Conservation (phyloP, 1,140 invertebrate genomes). For the Sinella curviseta region DNA sequence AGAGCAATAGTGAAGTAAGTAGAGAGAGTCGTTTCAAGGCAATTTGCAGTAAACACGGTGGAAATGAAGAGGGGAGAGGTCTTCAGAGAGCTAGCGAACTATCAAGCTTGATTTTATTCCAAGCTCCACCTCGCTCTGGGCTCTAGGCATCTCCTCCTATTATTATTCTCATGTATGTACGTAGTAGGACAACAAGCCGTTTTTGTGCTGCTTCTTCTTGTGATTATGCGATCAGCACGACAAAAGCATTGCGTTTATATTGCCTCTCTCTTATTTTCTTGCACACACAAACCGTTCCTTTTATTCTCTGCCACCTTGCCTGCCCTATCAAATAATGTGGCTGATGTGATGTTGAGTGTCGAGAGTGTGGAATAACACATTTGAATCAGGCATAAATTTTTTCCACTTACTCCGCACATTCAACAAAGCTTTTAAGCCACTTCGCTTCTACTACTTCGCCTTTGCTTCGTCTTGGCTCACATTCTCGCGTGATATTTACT, state of each 20-base stretch:
- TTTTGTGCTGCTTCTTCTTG: not conserved
- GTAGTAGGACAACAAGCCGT: not conserved
- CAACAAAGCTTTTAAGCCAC: conserved; percentile 18
- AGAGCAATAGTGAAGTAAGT: not conserved
- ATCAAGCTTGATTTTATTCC: not conserved
- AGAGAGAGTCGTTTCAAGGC: too few species aligned
- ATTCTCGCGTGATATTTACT: not conserved
- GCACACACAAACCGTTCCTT: conserved; percentile 14
- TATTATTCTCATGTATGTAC: not conserved
- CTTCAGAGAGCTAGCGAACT: not conserved
- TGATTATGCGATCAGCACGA: not conserved
- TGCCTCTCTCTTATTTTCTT: not conserved
- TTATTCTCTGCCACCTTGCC: conserved; percentile 16
- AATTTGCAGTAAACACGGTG: not conserved
- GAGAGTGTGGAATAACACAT: conserved; percentile 3
- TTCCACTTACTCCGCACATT: not conserved
- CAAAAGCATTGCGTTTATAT: not conserved
- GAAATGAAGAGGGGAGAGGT: conserved; percentile 22
- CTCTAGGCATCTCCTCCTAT: conserved; percentile 17
- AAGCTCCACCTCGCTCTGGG: not conserved
- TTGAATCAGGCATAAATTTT: not conserved
- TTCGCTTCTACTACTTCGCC: too few species aligned
- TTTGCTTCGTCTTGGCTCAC: not conserved
- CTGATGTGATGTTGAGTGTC: not conserved
- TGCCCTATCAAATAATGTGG: conserved; percentile 11